A percentile compares a stretch with the other conserved stretches of the same genome.
Conservation (phyloP, 2,888 invertebrate species). For the Dione juno region DNA sequence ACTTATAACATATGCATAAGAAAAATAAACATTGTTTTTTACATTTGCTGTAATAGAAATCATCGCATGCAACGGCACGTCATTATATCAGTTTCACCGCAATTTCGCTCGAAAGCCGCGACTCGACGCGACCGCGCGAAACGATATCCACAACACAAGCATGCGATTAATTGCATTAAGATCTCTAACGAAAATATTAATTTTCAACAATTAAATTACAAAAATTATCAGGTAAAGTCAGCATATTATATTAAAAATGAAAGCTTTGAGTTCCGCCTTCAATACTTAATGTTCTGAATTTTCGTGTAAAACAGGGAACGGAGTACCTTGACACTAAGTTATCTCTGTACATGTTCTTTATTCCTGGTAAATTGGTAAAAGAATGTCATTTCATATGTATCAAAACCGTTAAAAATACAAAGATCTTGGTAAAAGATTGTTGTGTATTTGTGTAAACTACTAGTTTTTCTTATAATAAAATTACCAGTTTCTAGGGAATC, state of each 20-base stretch:
- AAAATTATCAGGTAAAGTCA: conserved; percentile 51
- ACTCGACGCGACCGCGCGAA: conserved; percentile 68
- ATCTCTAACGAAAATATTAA: conserved; percentile 66
- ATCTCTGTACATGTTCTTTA: no score
- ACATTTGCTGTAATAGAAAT: conserved; percentile 39
- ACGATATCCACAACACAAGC: conserved; percentile 67
- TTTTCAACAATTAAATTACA: conserved; percentile 56
- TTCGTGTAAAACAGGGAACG: no score
- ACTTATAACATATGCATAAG: background rate
- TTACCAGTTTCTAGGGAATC: background rate
- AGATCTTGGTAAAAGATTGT: no score
- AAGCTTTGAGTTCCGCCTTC: no score
- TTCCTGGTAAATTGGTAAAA: no score
- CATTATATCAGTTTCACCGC: conserved; percentile 75
- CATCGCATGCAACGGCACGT: conserved; percentile 55
- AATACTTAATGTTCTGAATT: no score
- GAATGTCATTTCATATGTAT: no score
- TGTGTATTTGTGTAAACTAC: no score
- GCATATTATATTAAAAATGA: no score
- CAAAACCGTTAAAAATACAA: no score
- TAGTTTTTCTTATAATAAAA: background rate
- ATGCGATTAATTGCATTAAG: conserved; percentile 74
- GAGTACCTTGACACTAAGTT: no score
- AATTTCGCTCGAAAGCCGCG: conserved; percentile 74
- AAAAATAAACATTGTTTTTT: conserved; percentile 15